Evolutionary conservation across 1,140 invertebrate genomes (phyloP).

Genomic region (Nomia melanderi): DNA sequence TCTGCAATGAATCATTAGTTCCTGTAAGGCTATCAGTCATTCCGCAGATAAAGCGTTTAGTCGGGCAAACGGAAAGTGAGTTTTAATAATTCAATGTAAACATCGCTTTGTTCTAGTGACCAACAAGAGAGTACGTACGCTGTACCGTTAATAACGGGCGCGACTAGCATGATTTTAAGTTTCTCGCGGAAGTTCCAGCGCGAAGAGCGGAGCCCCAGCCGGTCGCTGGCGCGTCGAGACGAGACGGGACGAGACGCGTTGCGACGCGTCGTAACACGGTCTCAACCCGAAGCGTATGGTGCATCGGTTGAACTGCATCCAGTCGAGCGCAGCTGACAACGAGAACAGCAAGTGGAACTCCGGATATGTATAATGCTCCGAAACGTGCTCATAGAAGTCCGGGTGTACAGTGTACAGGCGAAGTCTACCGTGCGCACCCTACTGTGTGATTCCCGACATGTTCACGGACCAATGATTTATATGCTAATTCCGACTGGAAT

Average conservation of each 20-base stretch:
- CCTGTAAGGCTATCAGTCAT: too few relatives aligned
- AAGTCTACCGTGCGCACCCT: conserved; percentile 18
- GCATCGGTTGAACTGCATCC: conserved; percentile 66
- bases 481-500: conserved; percentile 55
- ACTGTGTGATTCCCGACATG: conserved; percentile 41
- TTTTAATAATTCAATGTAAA: too few relatives aligned
- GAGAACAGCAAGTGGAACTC: conserved; percentile 67
- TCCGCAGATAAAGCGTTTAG: too few relatives aligned
- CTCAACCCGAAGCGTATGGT: conserved; percentile 4
- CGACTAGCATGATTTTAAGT: conserved; percentile 34
- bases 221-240: too few relatives aligned
- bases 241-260: too few relatives aligned
- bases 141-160: not conserved
- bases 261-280: conserved; percentile 25
- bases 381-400: conserved; percentile 44
- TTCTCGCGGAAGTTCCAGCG: conserved; percentile 28
- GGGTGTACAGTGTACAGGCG: not conserved
- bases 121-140: conserved; percentile 25
- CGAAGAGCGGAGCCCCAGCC: conserved; percentile 9
- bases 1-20: too few relatives aligned
- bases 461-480: conserved; percentile 65
- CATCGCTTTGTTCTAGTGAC: too few relatives aligned
- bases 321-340: conserved; percentile 64
- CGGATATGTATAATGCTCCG: conserved; percentile 37
- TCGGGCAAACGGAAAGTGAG: too few relatives aligned